Conservation (phyloP, 2,113 vertebrate species). For the Lagopus leucura region DNA sequence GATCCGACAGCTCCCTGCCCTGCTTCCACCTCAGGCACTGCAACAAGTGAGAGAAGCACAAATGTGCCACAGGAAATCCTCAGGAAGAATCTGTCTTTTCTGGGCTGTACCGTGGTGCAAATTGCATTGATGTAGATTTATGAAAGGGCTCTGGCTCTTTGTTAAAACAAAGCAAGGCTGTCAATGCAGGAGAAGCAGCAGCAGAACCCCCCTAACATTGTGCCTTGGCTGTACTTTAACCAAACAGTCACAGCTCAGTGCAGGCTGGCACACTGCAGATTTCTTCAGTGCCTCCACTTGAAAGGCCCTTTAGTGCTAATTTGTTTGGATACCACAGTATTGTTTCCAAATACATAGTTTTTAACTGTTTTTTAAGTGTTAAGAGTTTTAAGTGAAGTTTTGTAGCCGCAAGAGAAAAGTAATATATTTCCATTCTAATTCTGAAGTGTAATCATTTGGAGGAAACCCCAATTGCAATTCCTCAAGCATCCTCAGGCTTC, state of each 20-base stretch:
- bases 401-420: slow-evolving; percentile 4
- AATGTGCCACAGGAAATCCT: not conserved
- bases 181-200: not conserved
- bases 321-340: not conserved
- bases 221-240: not conserved
- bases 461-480: not conserved
- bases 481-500: slow-evolving; percentile 27
- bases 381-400: slow-evolving; percentile 40
- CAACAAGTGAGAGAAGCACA: not conserved
- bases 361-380: too few species aligned
- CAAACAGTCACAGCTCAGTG: not conserved
- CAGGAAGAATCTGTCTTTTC: not conserved
- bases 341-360: not conserved
- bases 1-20: not conserved
- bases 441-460: not conserved
- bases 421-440: not conserved
- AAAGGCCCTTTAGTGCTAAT: slow-evolving; percentile 8
- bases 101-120: not conserved
- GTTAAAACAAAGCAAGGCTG: not conserved
- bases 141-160: not conserved
- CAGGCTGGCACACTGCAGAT: not conserved
- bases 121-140: not conserved
- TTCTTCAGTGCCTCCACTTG: not conserved
- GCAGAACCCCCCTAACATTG: not conserved
- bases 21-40: not conserved